Evolutionary conservation across 2,888 invertebrate genomes (phyloP), one percentile per base, ranked within the genome.

Genomic region (Drosophila yooni): DNA sequence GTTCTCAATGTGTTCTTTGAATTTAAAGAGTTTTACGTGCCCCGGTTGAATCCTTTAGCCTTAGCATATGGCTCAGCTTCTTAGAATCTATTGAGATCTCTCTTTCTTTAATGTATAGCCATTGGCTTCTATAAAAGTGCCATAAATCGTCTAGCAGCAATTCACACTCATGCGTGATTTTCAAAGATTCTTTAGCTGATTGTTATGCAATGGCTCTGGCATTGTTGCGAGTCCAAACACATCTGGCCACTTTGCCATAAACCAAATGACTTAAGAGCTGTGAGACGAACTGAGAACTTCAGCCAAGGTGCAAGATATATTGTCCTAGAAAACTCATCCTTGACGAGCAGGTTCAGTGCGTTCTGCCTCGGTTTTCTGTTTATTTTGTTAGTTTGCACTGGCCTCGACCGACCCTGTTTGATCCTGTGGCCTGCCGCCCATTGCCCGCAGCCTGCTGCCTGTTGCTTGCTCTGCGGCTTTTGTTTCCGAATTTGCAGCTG

Each of bases 161-260:
- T 86, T 86, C 87, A 82, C 86, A 87, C 79, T 73, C 46, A 64
- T 57, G 73, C 80, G 87, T 73, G 81, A 86, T 74, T 70, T 83
- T 68, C 66, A 43, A 46, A 61, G 60, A 79, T 61, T 29, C 74
- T 69, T 73, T 60, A 62, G 59, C 63, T 65, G 60, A 72, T 74
- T 74, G 60, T 87, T 76, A 67, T 76, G 81, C 75, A 84, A 83
- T 81, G 71, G 59, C 48, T 61, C 50, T 21, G 46, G 29, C 46
- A 43, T 64, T 71, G 58, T 58, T 29, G 10, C 5, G 13, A 10
- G 25, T 27, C 51, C 27, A 57, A 70, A 74, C 56, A 72, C 84
- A 85, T 84, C 88, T 64, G 74, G 74, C 70, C 70, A 77, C 83
- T 85, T 79, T 66, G 59, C 38, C 66, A 67, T 64, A 74, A 76